A percentile compares a stretch with the other conserved stretches of the same genome.
These are phyloP conservation scores for Barnardius zonarius DNA, from an alignment of 2,113 vertebrate genomes.

Conservation along the genomic window DNA sequence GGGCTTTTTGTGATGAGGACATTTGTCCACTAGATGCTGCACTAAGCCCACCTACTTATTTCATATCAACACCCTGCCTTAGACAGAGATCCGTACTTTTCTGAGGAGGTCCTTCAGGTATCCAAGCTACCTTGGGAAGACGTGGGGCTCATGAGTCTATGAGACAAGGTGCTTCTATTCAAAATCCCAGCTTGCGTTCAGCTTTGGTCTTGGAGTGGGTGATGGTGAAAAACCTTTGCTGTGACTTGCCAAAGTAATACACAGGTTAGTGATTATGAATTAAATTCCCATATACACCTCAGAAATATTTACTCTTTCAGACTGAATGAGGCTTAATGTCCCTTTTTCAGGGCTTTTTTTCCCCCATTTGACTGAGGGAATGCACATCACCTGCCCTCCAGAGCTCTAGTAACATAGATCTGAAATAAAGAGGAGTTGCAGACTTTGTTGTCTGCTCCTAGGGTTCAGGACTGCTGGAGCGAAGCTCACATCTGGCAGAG, in stretches of 20 bases:
- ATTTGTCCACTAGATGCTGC: constrained; percentile 68
- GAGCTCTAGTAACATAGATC: neutral
- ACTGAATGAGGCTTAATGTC: neutral
- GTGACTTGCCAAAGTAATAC: neutral
- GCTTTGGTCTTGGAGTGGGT: neutral
- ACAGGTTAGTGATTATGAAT: neutral
- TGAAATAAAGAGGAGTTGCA: neutral
- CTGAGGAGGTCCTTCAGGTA: neutral
- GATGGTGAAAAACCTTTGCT: neutral
- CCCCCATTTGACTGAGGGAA: neutral
- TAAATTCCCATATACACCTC: neutral
- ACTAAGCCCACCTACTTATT: constrained; percentile 59
- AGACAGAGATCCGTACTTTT: neutral
- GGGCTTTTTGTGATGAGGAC: constrained; percentile 22
- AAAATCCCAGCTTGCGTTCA: neutral
- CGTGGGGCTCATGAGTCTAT: neutral
- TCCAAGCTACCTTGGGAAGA: neutral
- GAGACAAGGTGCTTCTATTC: neutral
- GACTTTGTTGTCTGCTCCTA: neutral
- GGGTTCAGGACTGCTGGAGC: neutral
- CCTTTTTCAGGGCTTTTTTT: neutral
- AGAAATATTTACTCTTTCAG: neutral
- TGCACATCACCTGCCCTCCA: neutral
- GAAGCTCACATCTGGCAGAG: neutral
- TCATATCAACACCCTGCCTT: neutral